Evolutionary conservation across 2,797 vertebrate genomes (phyloP).

Genomic region (Cyclura pinguis): DNA sequence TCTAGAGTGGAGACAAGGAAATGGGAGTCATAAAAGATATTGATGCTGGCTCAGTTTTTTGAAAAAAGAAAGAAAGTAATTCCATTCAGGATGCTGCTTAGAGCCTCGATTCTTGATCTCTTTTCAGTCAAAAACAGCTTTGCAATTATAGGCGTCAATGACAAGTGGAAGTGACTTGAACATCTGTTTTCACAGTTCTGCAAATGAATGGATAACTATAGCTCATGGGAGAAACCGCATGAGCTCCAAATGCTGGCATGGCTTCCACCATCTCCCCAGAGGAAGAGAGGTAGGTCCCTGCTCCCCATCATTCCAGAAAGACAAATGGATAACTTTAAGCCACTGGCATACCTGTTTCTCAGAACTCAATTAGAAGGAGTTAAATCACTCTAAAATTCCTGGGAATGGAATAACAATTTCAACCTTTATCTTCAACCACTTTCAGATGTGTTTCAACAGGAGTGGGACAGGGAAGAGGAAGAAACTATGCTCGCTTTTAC

Average conservation of each 20-base stretch:
- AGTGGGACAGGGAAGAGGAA: neutral
- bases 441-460: neutral
- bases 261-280: neutral
- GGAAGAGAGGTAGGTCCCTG: neutral
- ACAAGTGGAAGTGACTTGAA: neutral
- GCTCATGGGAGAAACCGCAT: neutral
- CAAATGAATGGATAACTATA: neutral
- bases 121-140: constrained; percentile 4
- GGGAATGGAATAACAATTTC: neutral
- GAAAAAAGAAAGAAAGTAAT: constrained; percentile 19
- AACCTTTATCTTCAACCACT: neutral
- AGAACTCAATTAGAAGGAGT: neutral
- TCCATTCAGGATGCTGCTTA: neutral
- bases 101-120: constrained; percentile 1
- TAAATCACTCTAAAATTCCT: neutral
- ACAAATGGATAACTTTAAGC: neutral
- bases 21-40: constrained; percentile 9
- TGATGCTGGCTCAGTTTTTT: neutral
- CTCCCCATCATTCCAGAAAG: neutral
- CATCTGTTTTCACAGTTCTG: neutral
- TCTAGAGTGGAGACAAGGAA: neutral
- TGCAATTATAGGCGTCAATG: neutral
- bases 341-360: neutral
- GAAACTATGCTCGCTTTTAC: too few species aligned
- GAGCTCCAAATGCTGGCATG: neutral